A percentile compares a stretch with the other conserved stretches of the same genome.
Conservation (phyloP, 2,888 invertebrate species). For the Scotopteryx bipunctaria region DNA sequence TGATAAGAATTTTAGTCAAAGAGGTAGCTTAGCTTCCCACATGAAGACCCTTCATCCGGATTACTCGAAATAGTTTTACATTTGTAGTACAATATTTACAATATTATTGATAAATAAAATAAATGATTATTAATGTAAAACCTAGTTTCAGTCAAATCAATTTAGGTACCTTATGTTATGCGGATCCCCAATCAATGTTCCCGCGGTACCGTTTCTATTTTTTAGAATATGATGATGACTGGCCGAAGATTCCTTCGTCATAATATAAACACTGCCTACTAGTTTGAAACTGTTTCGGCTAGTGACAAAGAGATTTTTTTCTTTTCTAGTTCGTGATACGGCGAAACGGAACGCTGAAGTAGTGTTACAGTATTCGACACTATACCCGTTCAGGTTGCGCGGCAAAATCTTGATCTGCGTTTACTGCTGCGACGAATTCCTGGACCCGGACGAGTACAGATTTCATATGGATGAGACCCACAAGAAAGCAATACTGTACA, state of each 20-base stretch:
- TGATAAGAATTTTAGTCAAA: constrained; percentile 42
- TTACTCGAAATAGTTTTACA: not conserved
- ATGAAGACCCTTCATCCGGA: constrained; percentile 29
- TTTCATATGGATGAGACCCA: constrained; percentile 60
- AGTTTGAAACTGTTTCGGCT: not conserved
- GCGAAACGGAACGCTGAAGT: constrained; percentile 70
- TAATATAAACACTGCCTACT: too few relatives aligned
- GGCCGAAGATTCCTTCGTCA: too few relatives aligned
- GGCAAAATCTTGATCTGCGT: constrained; percentile 67
- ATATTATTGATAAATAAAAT: too few relatives aligned
- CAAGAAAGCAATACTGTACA: constrained; percentile 56
- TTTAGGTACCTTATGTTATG: too few relatives aligned
- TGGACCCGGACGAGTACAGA: constrained; percentile 61
- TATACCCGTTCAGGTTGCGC: constrained; percentile 69
- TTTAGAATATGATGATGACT: too few relatives aligned
- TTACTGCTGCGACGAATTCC: constrained; percentile 68
- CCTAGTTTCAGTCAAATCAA: too few relatives aligned
- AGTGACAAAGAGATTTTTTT: constrained; percentile 55
- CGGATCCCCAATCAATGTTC: too few relatives aligned
- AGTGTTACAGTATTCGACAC: constrained; percentile 70
- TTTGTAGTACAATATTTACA: too few relatives aligned
- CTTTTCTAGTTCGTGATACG: constrained; percentile 55
- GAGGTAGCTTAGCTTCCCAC: constrained; percentile 43
- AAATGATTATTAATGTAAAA: too few relatives aligned
- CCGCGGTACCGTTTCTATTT: too few relatives aligned